phyloP scores from a whole-genome alignment of 2,113 vertebrate species.

The Eulacestoma nigropectus region DNA sequence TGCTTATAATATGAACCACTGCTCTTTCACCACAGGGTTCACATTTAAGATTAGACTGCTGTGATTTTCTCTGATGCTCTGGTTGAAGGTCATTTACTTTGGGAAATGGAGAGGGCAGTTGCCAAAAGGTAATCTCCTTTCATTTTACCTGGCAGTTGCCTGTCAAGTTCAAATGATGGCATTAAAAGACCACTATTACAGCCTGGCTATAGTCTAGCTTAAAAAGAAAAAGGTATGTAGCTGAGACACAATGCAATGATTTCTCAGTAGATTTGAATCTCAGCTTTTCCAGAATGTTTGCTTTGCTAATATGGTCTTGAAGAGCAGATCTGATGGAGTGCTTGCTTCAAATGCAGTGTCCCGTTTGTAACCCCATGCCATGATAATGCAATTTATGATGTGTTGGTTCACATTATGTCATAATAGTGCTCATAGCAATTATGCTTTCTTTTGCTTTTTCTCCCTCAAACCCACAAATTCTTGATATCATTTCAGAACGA shows the following conservation, averaged over 20 bases:
- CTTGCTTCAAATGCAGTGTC: neutral
- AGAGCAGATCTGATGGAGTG: neutral
- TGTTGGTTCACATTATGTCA: neutral
- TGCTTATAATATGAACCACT: constrained; percentile 1
- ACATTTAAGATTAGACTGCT: constrained; percentile 33
- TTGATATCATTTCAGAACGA: neutral
- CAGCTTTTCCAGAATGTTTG: neutral
- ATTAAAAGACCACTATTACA: neutral
- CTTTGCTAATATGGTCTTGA: neutral
- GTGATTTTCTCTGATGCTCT: constrained; percentile 35
- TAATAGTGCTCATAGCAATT: neutral
- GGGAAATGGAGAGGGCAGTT: constrained; percentile 35
- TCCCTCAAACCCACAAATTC: neutral
- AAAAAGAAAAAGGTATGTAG: neutral
- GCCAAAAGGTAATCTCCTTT: constrained; percentile 55
- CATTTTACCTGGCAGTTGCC: constrained; percentile 35
- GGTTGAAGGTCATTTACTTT: constrained; percentile 55
- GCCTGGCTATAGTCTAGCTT: neutral
- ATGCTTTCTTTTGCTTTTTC: neutral
- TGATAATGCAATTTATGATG: neutral
- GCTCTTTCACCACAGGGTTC: constrained; percentile 16
- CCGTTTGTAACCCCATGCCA: neutral
- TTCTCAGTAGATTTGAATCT: neutral
- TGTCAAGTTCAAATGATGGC: constrained; percentile 31
- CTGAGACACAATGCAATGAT: neutral